phyloP scores from a whole-genome alignment of 2,113 vertebrate species.

The Carollia perspicillata region DNA sequence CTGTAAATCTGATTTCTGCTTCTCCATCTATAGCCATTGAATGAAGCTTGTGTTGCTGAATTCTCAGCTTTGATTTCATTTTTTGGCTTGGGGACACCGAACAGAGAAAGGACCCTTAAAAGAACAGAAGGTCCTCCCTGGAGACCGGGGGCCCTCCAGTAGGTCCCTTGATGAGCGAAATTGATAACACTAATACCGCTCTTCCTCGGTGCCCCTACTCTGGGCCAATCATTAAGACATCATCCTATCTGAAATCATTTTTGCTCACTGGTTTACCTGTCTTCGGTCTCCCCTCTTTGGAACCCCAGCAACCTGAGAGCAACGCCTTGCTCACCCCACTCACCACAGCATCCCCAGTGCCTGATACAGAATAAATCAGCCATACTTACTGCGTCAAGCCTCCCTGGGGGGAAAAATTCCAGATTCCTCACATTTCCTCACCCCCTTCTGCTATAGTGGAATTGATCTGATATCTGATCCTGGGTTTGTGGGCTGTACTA shows the following conservation, averaged over 20 bases:
- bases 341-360: fast-evolving
- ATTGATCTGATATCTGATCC: not conserved
- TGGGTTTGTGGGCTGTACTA: not conserved
- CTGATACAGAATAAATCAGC: not conserved
- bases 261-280: not conserved
- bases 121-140: not conserved
- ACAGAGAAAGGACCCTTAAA: not conserved
- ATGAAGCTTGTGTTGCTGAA: not conserved
- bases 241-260: not conserved
- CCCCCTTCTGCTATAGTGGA: not conserved
- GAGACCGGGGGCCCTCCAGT: not conserved
- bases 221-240: not conserved
- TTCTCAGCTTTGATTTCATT: not conserved
- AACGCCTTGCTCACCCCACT: not conserved
- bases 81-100: not conserved
- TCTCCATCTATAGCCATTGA: not conserved
- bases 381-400: not conserved
- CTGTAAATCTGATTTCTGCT: not conserved
- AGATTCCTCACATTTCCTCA: not conserved
- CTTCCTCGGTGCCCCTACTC: not conserved
- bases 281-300: not conserved
- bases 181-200: not conserved
- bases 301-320: not conserved
- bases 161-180: not conserved
- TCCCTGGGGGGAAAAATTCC: not conserved